These are phyloP conservation scores for Gymnarchus niloticus DNA, from an alignment of 2,113 vertebrate species.

Conservation along the genomic window DNA sequence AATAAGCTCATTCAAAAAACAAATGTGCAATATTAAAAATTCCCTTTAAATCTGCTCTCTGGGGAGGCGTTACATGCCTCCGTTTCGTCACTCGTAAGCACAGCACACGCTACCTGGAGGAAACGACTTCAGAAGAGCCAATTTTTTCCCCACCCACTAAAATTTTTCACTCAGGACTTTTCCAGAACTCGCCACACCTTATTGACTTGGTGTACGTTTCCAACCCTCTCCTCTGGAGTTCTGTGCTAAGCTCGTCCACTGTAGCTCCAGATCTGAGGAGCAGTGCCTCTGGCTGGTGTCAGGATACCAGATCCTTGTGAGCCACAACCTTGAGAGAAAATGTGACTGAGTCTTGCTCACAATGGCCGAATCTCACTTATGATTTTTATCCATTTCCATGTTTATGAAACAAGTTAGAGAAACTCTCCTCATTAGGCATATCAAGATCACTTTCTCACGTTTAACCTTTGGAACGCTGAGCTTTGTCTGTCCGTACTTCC, in stretches of 20 bases:
- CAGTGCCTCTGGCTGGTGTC: neutral
- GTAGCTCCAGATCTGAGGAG: neutral
- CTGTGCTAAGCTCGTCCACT: neutral
- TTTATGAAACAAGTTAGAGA: neutral
- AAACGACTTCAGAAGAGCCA: neutral
- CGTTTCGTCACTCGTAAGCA: neutral
- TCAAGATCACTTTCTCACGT: too few relatives aligned
- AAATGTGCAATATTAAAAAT: neutral
- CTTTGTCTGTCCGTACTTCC: constrained; percentile 13
- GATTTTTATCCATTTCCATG: neutral
- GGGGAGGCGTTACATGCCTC: too few relatives aligned
- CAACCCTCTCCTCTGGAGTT: neutral
- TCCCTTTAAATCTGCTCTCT: neutral
- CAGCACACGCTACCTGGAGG: too few relatives aligned
- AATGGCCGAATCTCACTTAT: neutral
- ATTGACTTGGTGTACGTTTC: too few relatives aligned
- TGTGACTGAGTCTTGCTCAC: constrained; percentile 2
- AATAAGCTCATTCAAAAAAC: too few relatives aligned
- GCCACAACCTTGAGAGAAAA: neutral
- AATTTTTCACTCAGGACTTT: too few relatives aligned
- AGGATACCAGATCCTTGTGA: neutral
- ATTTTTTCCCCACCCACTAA: too few relatives aligned
- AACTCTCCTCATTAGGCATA: neutral
- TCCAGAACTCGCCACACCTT: neutral
- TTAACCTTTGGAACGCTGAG: constrained; percentile 10